Percentiles rank a stretch among this genome's conserved stretches.
These are phyloP conservation scores for Oncorhynchus keta DNA, from an alignment of 2,113 vertebrate genomes.

Conservation along the genomic window DNA sequence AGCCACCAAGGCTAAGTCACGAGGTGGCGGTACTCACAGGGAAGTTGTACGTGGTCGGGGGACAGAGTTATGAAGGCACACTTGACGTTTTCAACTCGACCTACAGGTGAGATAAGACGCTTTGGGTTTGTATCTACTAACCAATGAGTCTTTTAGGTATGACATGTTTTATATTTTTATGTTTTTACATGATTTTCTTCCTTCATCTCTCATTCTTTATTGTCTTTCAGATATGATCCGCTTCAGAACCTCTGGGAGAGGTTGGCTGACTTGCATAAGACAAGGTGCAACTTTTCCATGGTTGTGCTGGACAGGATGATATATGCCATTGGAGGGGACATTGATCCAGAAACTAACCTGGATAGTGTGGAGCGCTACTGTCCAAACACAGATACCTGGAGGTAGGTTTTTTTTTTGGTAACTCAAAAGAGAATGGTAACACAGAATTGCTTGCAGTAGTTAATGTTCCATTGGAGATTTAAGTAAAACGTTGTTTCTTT, in stretches of 20 bases:
- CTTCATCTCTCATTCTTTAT: neutral
- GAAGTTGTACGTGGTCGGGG: conserved; percentile 26
- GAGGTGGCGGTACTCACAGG: neutral
- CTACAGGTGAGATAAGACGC: conserved; percentile 74
- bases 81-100: conserved; percentile 68
- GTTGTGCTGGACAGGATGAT: conserved; percentile 57
- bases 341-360: conserved; percentile 33
- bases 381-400: conserved; percentile 66
- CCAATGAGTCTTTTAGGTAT: too few species aligned
- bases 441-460: neutral
- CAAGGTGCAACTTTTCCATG: conserved; percentile 61
- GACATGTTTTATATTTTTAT: too few species aligned
- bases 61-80: neutral
- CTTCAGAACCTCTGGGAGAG: conserved; percentile 63
- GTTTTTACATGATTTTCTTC: neutral
- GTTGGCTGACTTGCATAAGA: conserved; percentile 62
- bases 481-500: neutral
- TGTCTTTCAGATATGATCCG: conserved; percentile 62
- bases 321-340: conserved; percentile 66
- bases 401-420: conserved; percentile 42
- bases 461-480: neutral
- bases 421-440: neutral
- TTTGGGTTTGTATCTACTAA: neutral
- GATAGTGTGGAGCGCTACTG: conserved; percentile 70
- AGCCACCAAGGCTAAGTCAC: neutral